Base-by-base conservation (phyloP, 2,888 invertebrate genomes). In the Yponomeuta evonymella region DNA sequence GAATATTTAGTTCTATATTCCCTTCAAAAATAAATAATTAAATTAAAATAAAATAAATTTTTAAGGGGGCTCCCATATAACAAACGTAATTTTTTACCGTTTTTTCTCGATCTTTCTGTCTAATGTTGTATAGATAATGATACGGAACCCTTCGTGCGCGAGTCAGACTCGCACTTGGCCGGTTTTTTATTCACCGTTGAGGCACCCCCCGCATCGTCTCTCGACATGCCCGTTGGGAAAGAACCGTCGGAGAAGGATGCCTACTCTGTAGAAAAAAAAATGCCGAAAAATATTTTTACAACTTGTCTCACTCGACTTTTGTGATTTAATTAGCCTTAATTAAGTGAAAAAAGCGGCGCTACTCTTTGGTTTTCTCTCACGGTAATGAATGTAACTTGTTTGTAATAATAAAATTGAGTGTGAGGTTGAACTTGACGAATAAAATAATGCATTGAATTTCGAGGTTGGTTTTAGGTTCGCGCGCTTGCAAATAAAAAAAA, bases 311-410 rank as follows among this genome's bases (percentile, higher is more conserved):
- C 51, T 58, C 51, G 76, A 68, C 11, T 74, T 76, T 77, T 75
- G 79, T 81, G 82, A 81, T 85, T 88, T 86, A 87, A 90, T 90
- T 89, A 88, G 83, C 80, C 81, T 85, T 86, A 90, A 89, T 89
- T 86, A 87, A 82, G 80, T 82, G 78, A 80, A 81, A 58, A 67
- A 65, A 65, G 82, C 76, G 81, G 81, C 76, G 79, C 78, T 73
- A 76, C 75, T 77, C 79, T 78, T 80, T 76, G 78, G 33, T 30
- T 43, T 63, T 67, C 69, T 86, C 86, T 83, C 86, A 87, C 85
- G 86, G 82, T 82, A 82, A 80, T 80, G 80, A 83, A 79, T 75
- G 75, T 51, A 69, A 6, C 43, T 29, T 51, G 15, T 12, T 29
- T 51, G 3, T 58, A 15, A 58, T 58, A 58, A 58, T 15, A 58